Evolutionary conservation across 2,113 vertebrate species (phyloP), one percentile per base, ranked within the genome.

Genomic region (Pseudopodoces humilis): DNA sequence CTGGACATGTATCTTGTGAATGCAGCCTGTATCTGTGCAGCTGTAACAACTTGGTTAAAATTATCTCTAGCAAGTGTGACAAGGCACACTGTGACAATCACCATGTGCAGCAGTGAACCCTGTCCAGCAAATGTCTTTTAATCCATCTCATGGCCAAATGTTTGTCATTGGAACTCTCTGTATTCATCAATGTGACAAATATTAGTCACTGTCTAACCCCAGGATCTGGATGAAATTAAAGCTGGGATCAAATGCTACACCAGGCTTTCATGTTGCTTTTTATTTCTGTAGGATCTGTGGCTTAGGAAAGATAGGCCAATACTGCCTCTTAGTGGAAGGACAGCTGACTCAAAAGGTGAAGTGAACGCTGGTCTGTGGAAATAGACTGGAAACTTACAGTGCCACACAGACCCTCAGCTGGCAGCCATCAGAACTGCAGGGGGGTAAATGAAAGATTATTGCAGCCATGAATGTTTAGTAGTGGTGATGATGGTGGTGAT

Each of bases 301-400:
- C 39, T 67, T 56, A 11, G 11, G 33, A 92, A 96, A 82, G 41
- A 37, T 19, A 52, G 74, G 84, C 33, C 52, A 78, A 84, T 55
- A 68, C 56, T 89, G 95, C 94, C 90, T 96, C 90, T 79, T 31
- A 59, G 93, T 82, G 92, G 87, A 91, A 84, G 69, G 65, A 94
- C 21, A 75, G 23, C 23, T 58, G 59, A 55, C 39, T 75, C 33
- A 30, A 87, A 78, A 84, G 52, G 71, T 15, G 39, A 11, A 33
- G 24, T 2, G 53, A 79, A 64, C 25, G 39, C 12, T 69, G 70
- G 13, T 28, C 41, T 64, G 43, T 28, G 41, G 30, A 35, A 86
- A 80, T 1, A 33, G 10, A 15, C 19, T 2, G 1, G 15, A 28
- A 44, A 31, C 9, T 44, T 20, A 17, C 0, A 63, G 60, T 15